Conservation (phyloP, 2,797 vertebrate species). For the Coendou prehensilis region DNA sequence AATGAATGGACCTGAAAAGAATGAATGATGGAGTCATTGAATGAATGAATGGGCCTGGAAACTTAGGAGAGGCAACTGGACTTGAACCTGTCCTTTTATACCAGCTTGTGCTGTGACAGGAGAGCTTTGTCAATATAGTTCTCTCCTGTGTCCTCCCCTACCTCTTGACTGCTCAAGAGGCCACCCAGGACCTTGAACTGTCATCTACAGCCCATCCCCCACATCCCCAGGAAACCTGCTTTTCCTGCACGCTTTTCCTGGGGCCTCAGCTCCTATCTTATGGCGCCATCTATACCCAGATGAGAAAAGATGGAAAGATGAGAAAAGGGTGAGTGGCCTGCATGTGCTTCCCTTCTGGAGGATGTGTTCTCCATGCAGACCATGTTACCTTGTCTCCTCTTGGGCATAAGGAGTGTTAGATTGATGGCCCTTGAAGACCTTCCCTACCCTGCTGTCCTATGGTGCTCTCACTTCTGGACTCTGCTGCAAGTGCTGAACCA, state of each 20-base stretch:
- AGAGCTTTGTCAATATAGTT: not conserved
- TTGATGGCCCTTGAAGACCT: not conserved
- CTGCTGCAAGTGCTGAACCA: not conserved
- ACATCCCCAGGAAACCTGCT: not conserved
- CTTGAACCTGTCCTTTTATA: not conserved
- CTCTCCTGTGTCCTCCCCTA: not conserved
- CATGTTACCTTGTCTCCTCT: not conserved
- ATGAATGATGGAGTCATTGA: not conserved
- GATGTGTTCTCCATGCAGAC: not conserved
- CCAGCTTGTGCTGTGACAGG: not conserved
- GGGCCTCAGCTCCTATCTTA: not conserved
- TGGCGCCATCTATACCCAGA: not conserved
- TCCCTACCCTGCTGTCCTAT: not conserved
- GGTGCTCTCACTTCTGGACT: not conserved
- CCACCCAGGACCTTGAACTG: not conserved
- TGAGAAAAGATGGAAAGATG: not conserved
- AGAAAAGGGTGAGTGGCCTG: not conserved
- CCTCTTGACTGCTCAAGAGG: not conserved
- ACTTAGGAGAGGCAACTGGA: not conserved
- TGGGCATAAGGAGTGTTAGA: not conserved
- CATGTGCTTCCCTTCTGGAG: not conserved
- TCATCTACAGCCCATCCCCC: not conserved
- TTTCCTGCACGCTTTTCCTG: not conserved
- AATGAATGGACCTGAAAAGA: not conserved
- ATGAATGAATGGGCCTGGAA: not conserved